Evolutionary conservation across 2,797 vertebrate species (phyloP), one percentile per base, ranked within the genome.

Genomic region (Eospalax fontanierii): DNA sequence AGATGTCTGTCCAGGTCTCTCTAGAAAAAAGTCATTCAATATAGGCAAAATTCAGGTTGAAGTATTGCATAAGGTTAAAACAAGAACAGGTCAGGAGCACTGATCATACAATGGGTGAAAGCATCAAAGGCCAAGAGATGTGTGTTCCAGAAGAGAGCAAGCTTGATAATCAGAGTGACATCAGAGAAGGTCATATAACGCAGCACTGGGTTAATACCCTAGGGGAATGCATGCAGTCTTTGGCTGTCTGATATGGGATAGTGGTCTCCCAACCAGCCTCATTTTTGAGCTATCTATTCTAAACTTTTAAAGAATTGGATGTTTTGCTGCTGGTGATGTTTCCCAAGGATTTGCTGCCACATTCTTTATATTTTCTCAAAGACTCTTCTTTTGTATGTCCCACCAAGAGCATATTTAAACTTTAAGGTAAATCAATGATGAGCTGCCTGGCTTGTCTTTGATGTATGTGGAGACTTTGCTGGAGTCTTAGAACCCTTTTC

Each of bases 351-450:
- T 35, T 35, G 22, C 15, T 30, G 50, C 22, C 40, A 14, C 9
- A 76, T 30, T 66, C 65, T 89, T 92, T 68, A 21, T 61, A 46
- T 59, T 74, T 59, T 68, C 24, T 65, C 9, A 82, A 82, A 85
- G 46, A 61, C 9, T 94, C 33, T 75, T 38, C 66, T 94, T 94
- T 96, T 85, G 15, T 28, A 33, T 54, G 19, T 89, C 10, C n/a
- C 35, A 35, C 1, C 12, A 46, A 43, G 11, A 76, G 33, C 16
- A 73, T 38, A 76, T 85, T 93, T 93, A 90, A 16, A 59, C 71
- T n/a, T 80, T 85, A 78, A 73, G 28, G n/a, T 3, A 82, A 82
- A 78, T 19, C 81, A 22, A 50, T 16, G 12, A 59, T 71, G 40
- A 73, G 3, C 18, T 71, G 35, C 63, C 16, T 92, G 59, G 4